A percentile compares a stretch with the other conserved stretches of the same genome.
These are phyloP conservation scores for Lepus europaeus DNA, from an alignment of 2,113 vertebrate genomes.

Conservation along the genomic window DNA sequence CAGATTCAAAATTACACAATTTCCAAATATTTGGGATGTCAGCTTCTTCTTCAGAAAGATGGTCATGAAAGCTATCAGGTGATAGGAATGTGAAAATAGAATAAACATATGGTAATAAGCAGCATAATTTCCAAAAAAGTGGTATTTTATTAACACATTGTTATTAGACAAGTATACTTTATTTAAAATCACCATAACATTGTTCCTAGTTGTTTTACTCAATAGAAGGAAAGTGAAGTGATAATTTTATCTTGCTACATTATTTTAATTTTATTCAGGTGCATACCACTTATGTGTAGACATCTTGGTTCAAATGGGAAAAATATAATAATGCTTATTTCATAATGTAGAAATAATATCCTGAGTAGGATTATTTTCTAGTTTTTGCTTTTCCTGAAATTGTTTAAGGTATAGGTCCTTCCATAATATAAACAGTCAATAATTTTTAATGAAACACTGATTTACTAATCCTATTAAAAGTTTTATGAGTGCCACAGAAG, in stretches of 20 bases:
- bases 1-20: neutral
- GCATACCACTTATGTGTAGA: neutral
- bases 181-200: neutral
- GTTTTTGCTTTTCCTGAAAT: neutral
- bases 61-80: neutral
- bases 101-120: neutral
- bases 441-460: conserved; percentile 31
- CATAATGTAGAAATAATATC: neutral
- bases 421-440: neutral
- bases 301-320: neutral
- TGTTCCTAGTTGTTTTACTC: neutral
- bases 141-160: neutral
- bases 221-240: neutral
- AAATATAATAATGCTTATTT: neutral
- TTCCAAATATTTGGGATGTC: neutral
- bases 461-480: neutral
- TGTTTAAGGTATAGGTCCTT: neutral
- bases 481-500: neutral
- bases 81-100: neutral
- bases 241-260: neutral
- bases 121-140: neutral
- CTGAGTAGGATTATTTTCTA: neutral
- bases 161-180: neutral
- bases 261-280: neutral
- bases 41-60: neutral